Evolutionary conservation across 2,113 vertebrate species (phyloP), one percentile per base, ranked within the genome.

Genomic region (Tachycineta bicolor): DNA sequence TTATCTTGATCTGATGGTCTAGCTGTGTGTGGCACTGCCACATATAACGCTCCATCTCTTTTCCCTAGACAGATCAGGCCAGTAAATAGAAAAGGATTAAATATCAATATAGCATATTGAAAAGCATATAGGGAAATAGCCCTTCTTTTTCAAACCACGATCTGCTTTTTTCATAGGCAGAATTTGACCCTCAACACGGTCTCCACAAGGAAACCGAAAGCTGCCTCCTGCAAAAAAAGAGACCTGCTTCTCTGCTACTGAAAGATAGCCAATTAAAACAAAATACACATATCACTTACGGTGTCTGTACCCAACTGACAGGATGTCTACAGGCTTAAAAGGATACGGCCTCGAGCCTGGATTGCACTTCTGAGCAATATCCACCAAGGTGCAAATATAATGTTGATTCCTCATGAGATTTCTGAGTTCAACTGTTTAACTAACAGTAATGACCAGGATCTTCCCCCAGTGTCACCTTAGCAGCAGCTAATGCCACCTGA

Each of bases 1-100:
- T 96, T 93, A 93, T 98, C 97, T 97, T 97, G 97, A 97, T 97
- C 89, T 60, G 52, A 43, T 71, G 91, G 47, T 58, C 55, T 81
- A 79, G 93, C 87, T 96, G 71, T 68, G 84, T 63, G 62, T 87
- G 90, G 83, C 34, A 8, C 41, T 84, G 52, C 63, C 41, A 9
- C 1, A 2, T 75, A 58, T 93, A 73, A 71, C 14, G 71, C 34
- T 84, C 78, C 47, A 4, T 25, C 44, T 41, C 52, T 95, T 97
- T 95, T 77, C 87, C 80, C 41, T 41, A 25, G 69, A 55, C 28
- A n/a, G 65, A 47, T 24, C 47, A 64, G 65, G 20, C 52, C 46
- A 73, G 55, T 69, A 79, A 91, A 83, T 29, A 41, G 49, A 81
- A 88, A 92, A 90, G 0, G 2, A 90, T 79, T 74, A 73, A 70